These are phyloP conservation scores for chimpanzee (Pan troglodytes) DNA, from an alignment of 2,113 vertebrate species.

Conservation along the genomic window NHGRI_mPanTro3-v2.1_pri NC_072414.2:32881001-32881500, in stretches of 20 bases:
- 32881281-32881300: not conserved
- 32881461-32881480: slow-evolving; percentile 75
- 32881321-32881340: slow-evolving; percentile 77
- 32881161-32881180: not conserved
- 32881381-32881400: slow-evolving; percentile 65
- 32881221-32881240: not conserved
- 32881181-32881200: not conserved
- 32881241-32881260: not conserved
- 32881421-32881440: slow-evolving; percentile 75
- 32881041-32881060: not conserved
- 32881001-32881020: not conserved
- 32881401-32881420: slow-evolving; percentile 79
- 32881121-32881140: not conserved
- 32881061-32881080: not conserved
- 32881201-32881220: not conserved
- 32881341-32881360: slow-evolving; percentile 76
- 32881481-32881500: slow-evolving; percentile 78
- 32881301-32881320: slow-evolving; percentile 59
- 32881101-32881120: not conserved
- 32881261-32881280: not conserved
- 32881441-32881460: slow-evolving; percentile 72
- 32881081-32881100: not conserved
- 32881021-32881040: not conserved
- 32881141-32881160: not conserved
- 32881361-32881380: slow-evolving; percentile 72